Conservation (phyloP, 2,888 invertebrate species). For the Platypus cylindrus region DNA sequence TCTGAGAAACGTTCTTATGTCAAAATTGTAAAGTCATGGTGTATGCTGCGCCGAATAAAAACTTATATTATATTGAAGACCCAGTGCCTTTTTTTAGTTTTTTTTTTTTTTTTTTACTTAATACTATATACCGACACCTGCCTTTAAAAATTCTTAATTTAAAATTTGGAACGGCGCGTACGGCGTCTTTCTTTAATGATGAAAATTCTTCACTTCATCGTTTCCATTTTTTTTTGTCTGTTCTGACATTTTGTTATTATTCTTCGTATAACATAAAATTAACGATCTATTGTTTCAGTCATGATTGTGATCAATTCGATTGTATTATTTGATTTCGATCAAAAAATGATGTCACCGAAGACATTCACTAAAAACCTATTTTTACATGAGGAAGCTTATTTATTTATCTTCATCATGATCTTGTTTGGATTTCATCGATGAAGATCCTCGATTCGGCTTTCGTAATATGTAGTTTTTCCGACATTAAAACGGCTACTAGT, state of each 20-base stretch:
- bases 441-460: too few species aligned
- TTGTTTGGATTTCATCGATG: too few species aligned
- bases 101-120: too few species aligned
- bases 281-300: slow-evolving; percentile 4
- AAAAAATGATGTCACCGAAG: too few species aligned
- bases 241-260: slow-evolving; percentile 1
- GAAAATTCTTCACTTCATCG: slow-evolving; percentile 7
- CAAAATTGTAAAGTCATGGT: slow-evolving; percentile 16
- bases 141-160: slow-evolving; percentile 22
- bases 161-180: slow-evolving; percentile 17
- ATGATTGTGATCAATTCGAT: slow-evolving; percentile 1
- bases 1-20: slow-evolving; percentile 15
- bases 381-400: not conserved
- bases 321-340: slow-evolving; percentile 1
- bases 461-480: too few species aligned
- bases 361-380: too few species aligned
- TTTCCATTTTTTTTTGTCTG: slow-evolving; percentile 4
- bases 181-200: slow-evolving; percentile 12
- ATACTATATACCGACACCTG: slow-evolving; percentile 22
- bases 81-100: slow-evolving; percentile 16
- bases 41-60: slow-evolving; percentile 17
- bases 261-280: not conserved
- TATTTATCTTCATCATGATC: not conserved
- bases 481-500: too few species aligned
- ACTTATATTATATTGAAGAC: slow-evolving; percentile 15